Percentiles rank a stretch among this genome's conserved stretches.
phyloP scores from a whole-genome alignment of 23 tunicate species.

The Styela plicata region DNA sequence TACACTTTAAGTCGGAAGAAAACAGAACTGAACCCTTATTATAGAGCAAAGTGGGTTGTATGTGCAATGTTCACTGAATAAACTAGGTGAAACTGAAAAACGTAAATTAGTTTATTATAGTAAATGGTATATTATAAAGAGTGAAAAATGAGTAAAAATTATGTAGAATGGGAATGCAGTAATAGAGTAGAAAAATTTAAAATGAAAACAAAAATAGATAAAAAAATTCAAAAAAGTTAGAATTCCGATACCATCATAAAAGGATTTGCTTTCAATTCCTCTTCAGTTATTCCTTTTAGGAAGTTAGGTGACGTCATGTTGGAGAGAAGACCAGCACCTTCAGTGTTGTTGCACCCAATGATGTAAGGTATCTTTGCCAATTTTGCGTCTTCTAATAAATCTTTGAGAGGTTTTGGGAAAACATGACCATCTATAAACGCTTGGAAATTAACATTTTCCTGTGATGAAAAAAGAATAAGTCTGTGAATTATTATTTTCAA shows the following conservation, averaged over 20 bases:
- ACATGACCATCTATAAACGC: conserved; percentile 33
- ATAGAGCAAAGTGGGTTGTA: too few species aligned
- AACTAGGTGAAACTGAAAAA: too few species aligned
- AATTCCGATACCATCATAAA: background rate
- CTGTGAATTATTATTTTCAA: too few species aligned
- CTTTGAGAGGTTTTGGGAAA: conserved; percentile 19
- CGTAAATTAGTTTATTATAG: too few species aligned
- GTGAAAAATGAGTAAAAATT: too few species aligned
- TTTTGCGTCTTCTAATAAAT: background rate
- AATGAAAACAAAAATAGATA: too few species aligned
- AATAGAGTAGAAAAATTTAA: too few species aligned
- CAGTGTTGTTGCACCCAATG: conserved; percentile 51
- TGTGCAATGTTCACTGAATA: too few species aligned
- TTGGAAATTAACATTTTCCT: conserved; percentile 8
- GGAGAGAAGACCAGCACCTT: conserved; percentile 33
- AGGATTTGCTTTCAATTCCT: background rate
- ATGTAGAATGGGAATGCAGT: too few species aligned
- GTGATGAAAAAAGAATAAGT: background rate
- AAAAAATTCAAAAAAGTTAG: background rate
- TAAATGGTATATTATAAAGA: too few species aligned
- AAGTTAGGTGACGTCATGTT: conserved; percentile 7
- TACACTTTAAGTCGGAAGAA: too few species aligned
- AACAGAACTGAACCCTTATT: too few species aligned
- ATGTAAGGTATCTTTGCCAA: conserved; percentile 48
- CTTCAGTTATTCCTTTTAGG: conserved; percentile 28